phyloP scores from a whole-genome alignment of 2,797 vertebrate species.

The Hippopotamyrus pictus region DNA sequence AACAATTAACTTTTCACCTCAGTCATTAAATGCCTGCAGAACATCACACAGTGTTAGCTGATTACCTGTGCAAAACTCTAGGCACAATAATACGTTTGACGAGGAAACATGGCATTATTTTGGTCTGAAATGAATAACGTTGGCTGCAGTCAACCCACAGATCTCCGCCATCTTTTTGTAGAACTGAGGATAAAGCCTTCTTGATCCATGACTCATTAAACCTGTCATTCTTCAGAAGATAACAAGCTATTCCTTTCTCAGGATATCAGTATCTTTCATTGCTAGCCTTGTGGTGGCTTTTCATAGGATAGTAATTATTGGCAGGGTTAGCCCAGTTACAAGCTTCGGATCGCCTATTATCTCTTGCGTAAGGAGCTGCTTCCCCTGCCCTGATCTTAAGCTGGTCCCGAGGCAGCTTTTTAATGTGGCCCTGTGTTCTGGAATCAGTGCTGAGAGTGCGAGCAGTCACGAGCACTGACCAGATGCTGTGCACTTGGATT shows the following conservation, averaged over 20 bases:
- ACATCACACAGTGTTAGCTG: neutral
- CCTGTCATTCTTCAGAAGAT: neutral
- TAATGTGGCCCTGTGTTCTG: neutral
- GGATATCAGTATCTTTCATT: neutral
- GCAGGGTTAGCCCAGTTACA: neutral
- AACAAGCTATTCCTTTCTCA: neutral
- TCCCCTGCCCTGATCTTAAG: neutral
- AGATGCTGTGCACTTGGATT: neutral
- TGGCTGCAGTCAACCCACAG: neutral
- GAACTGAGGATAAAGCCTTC: neutral
- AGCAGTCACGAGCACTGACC: neutral
- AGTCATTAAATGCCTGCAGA: neutral
- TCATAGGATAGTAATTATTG: neutral
- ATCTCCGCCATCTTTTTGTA: neutral
- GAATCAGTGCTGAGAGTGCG: neutral
- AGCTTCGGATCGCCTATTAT: neutral
- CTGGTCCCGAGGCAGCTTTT: neutral
- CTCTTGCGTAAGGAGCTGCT: neutral
- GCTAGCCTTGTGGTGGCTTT: neutral
- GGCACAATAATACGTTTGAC: neutral
- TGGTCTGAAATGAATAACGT: neutral
- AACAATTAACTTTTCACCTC: neutral
- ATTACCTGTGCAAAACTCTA: neutral
- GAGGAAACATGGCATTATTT: neutral
- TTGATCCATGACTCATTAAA: neutral